phyloP scores from a whole-genome alignment of 2,888 invertebrate genomes.

The Ormyrus rosae region DNA sequence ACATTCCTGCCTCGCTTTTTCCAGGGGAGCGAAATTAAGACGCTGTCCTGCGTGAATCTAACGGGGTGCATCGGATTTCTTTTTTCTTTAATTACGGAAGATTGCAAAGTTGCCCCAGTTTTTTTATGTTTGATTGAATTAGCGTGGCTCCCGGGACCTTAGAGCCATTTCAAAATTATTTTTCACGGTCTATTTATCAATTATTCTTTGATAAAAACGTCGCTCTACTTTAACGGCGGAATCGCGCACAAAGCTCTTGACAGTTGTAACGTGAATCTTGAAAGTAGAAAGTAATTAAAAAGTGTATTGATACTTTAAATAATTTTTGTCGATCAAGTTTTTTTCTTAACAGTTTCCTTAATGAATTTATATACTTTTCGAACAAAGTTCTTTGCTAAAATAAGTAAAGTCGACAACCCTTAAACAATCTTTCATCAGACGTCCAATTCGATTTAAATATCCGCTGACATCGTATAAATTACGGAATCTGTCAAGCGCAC shows the following conservation, averaged over 20 bases:
- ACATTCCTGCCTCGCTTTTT: conserved; percentile 37
- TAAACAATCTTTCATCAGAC: conserved; percentile 10
- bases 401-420: not conserved
- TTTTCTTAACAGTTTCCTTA: not conserved
- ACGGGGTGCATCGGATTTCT: too few relatives aligned
- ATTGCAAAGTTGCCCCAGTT: too few relatives aligned
- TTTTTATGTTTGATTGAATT: too few relatives aligned
- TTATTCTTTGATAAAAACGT: not conserved
- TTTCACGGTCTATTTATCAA: not conserved
- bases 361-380: not conserved
- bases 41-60: not conserved
- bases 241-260: not conserved
- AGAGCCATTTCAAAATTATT: not conserved
- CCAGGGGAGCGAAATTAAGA: conserved; percentile 49
- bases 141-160: too few relatives aligned
- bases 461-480: conserved; percentile 32
- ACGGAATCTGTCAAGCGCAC: conserved; percentile 23
- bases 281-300: too few relatives aligned
- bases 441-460: conserved; percentile 11
- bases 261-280: too few relatives aligned
- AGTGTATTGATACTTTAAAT: too few relatives aligned
- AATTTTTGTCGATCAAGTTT: not conserved
- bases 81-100: too few relatives aligned
- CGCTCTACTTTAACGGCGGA: not conserved
- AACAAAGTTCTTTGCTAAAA: not conserved